These are phyloP conservation scores for Euwallacea fornicatus DNA, from an alignment of 1,140 invertebrate genomes.

Conservation along the genomic window DNA sequence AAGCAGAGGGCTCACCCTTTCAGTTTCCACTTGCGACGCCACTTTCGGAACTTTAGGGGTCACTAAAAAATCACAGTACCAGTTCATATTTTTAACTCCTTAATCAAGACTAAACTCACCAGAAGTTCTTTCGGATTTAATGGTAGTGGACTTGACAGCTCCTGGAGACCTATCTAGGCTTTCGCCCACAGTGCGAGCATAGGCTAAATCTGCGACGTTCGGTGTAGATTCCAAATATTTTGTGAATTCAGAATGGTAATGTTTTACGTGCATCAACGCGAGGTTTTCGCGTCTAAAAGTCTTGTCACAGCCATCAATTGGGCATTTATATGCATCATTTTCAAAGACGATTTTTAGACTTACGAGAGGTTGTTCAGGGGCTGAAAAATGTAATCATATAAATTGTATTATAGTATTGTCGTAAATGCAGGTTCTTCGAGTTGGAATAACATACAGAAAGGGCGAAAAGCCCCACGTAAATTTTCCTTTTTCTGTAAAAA, in stretches of 20 bases:
- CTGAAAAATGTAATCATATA: no score
- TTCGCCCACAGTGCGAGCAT: constrained; percentile 71
- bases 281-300: constrained; percentile 88
- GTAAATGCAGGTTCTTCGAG: not conserved
- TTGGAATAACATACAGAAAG: not conserved
- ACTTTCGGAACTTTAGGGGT: constrained; percentile 31
- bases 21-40: no score
- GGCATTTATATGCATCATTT: constrained; percentile 75
- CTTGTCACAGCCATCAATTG: constrained; percentile 80
- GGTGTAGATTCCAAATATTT: constrained; percentile 76
- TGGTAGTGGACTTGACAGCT: not conserved
- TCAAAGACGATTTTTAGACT: constrained; percentile 51
- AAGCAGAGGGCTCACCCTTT: no score
- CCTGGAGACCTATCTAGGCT: constrained; percentile 52
- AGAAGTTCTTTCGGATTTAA: not conserved
- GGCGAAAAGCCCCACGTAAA: no score
- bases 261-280: constrained; percentile 88
- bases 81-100: not conserved
- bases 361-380: constrained; percentile 14
- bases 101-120: constrained; percentile 3
- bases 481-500: no score
- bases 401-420: not conserved
- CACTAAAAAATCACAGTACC: not conserved
- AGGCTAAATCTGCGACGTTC: constrained; percentile 82
- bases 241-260: constrained; percentile 81